Evolutionary conservation across 2,797 vertebrate genomes (phyloP).

Genomic region (Sitta carolinensis): DNA sequence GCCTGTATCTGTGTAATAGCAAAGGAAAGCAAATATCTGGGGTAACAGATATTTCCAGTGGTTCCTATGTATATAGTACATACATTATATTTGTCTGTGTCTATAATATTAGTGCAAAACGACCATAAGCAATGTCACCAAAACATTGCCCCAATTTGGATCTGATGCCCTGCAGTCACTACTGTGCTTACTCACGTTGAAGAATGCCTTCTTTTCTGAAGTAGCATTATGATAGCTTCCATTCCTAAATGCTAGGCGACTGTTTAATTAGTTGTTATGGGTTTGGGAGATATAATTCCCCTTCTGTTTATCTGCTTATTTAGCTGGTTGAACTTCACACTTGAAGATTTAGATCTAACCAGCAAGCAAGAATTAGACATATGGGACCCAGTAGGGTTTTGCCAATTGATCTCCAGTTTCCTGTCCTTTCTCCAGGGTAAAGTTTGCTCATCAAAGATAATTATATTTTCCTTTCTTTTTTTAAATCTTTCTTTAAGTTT

Average conservation of each 20-base stretch:
- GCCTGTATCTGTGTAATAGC: neutral
- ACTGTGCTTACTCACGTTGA: neutral
- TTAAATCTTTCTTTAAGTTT: neutral
- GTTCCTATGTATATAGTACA: neutral
- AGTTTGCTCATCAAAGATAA: neutral
- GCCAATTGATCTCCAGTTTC: neutral
- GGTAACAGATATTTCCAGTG: neutral
- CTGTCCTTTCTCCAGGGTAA: neutral
- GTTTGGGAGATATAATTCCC: neutral
- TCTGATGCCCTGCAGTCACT: neutral
- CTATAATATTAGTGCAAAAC: neutral
- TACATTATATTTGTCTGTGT: neutral
- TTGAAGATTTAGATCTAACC: neutral
- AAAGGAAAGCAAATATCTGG: neutral
- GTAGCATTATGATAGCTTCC: neutral
- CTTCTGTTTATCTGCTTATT: neutral
- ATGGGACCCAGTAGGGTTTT: neutral
- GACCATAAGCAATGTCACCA: neutral
- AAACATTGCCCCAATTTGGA: neutral
- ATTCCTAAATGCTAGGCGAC: neutral
- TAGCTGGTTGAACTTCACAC: neutral
- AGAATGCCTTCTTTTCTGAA: neutral
- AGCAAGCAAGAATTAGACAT: neutral
- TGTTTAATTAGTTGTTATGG: neutral
- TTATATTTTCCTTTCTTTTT: neutral